Base-by-base conservation (phyloP, 2,888 invertebrate species). In the Leptinotarsa haldemani region DNA sequence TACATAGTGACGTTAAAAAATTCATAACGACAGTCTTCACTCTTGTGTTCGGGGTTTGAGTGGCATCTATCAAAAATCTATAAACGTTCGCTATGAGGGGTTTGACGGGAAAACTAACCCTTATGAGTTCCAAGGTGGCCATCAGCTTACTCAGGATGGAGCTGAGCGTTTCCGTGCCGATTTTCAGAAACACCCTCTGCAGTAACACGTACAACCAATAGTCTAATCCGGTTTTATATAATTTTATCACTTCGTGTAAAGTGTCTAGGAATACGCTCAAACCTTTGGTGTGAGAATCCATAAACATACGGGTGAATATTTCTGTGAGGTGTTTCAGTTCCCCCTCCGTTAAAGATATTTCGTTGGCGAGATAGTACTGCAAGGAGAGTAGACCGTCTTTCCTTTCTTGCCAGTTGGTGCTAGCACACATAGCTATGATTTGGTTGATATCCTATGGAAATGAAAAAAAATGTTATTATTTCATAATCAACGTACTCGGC, bases 291-390 rank as follows among this genome's bases (percentile, higher is more conserved):
- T 98, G 96, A 3, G 97, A 95, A 88, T 99, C 98, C 91, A 97
- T 97, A 87, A 99, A 98, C 96, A 98, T 97, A 89, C 96, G 95
- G 77, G 96, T 95, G 84, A 98, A 95, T 77, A 97, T 94, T 82
- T 98, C 98, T 0, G 97, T 95, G n/a, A 97, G 92, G 79, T 94
- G 92, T 76, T 94, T 92, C 73, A 97, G 89, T 84, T 97, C 95
- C 1, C 91, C 90, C 4, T 91, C 90, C 0, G 90, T 90, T 0
- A 95, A 88, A 0, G 90, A 89, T 1, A 92, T 91, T 1, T 94
- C 93, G 82, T 91, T 91, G 84, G 91, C 91, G 22, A 96, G 90
- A 85, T 94, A 94, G 75, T 92, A 90, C 87, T 95, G 93, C 13
- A 93, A 86, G 25, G 91, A 92, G 18, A 92, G 86, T 16, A 99